These are phyloP conservation scores for Apis cerana DNA, from an alignment of 1,140 invertebrate species.

Conservation along the genomic window DNA sequence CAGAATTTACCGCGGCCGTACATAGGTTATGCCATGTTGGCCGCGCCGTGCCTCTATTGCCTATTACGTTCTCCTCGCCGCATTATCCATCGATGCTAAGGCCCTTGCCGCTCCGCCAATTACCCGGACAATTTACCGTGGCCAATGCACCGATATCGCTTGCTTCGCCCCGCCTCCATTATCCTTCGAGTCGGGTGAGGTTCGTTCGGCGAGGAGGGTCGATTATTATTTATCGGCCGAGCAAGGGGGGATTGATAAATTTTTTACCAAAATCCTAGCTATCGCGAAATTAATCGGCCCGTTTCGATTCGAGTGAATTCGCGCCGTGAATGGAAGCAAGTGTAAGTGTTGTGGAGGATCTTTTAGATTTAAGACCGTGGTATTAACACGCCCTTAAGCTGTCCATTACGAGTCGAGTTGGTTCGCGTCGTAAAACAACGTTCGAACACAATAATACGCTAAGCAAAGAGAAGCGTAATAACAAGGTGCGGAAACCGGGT, in stretches of 20 bases:
- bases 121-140: conserved; percentile 62
- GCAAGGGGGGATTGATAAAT: too few species aligned
- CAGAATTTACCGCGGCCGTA: conserved; percentile 53
- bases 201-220: conserved; percentile 7
- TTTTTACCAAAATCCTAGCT: too few species aligned
- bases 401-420: conserved; percentile 40
- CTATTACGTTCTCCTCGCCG: conserved; percentile 48
- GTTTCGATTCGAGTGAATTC: too few species aligned
- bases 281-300: too few species aligned
- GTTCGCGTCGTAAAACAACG: conserved; percentile 48
- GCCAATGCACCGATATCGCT: conserved; percentile 63
- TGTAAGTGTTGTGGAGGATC: neutral
- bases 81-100: conserved; percentile 50
- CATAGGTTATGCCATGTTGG: conserved; percentile 21
- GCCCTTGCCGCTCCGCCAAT: conserved; percentile 48
- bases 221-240: too few species aligned
- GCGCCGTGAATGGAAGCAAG: neutral
- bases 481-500: conserved; percentile 11
- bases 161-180: conserved; percentile 47
- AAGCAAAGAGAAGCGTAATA: conserved; percentile 45
- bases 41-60: conserved; percentile 6
- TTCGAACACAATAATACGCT: conserved; percentile 26
- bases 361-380: neutral
- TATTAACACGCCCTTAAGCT: conserved; percentile 29
- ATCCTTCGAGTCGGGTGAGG: conserved; percentile 53